phyloP scores from a whole-genome alignment of 2,113 vertebrate species.

The Apodemus sylvaticus region DNA sequence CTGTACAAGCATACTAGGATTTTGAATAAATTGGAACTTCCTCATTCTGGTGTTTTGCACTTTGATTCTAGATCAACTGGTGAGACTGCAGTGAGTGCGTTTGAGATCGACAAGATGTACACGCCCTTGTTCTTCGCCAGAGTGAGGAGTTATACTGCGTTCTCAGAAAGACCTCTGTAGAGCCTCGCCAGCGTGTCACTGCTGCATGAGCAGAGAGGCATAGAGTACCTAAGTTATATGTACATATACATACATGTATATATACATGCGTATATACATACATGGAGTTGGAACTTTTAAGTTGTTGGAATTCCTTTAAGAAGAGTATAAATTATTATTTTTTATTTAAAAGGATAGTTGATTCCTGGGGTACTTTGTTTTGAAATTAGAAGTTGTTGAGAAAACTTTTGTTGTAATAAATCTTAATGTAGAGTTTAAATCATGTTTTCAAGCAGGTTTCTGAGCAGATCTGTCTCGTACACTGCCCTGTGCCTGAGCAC shows the following conservation, averaged over 20 bases:
- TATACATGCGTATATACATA: slow-evolving; percentile 80
- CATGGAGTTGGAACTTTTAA: slow-evolving; percentile 86
- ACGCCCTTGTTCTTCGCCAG: slow-evolving; percentile 96
- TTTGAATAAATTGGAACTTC: neutral
- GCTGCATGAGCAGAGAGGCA: slow-evolving; percentile 84
- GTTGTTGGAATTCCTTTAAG: slow-evolving; percentile 80
- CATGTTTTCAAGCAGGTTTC: slow-evolving; percentile 76
- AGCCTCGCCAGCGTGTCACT: slow-evolving; percentile 72
- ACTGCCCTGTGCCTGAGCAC: slow-evolving; percentile 67
- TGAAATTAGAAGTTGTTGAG: slow-evolving; percentile 76
- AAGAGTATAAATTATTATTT: slow-evolving; percentile 81
- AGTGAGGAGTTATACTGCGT: slow-evolving; percentile 97
- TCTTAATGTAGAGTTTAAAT: slow-evolving; percentile 70
- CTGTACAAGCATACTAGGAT: neutral
- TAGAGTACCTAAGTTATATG: slow-evolving; percentile 85
- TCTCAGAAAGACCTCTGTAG: slow-evolving; percentile 95
- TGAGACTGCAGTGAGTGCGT: slow-evolving; percentile 94
- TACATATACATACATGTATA: slow-evolving; percentile 33
- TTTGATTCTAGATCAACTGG: slow-evolving; percentile 90
- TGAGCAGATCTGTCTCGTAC: slow-evolving; percentile 75
- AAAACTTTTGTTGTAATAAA: slow-evolving; percentile 81
- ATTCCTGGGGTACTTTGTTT: slow-evolving; percentile 77
- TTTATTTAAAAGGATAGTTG: slow-evolving; percentile 80
- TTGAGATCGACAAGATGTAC: slow-evolving; percentile 98
- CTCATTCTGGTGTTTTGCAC: neutral